Evolutionary conservation across 2,113 vertebrate genomes (phyloP).

Genomic region (Drymodes brunneopygia): DNA sequence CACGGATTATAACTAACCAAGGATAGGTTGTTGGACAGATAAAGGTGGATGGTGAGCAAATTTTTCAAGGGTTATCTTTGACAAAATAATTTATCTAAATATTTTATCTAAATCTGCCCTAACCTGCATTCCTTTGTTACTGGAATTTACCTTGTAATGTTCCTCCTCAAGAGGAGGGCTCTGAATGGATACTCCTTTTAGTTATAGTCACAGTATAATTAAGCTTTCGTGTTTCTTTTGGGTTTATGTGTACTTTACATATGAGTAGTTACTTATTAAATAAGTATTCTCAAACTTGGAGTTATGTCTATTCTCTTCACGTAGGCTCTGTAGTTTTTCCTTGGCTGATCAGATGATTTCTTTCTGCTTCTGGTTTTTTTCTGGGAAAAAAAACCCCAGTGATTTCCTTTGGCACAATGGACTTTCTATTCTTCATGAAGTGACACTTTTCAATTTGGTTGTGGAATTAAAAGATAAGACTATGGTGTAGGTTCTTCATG

Average conservation of each 20-base stretch:
- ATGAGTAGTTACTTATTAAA: not conserved
- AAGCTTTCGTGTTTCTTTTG: not conserved
- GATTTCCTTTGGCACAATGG: not conserved
- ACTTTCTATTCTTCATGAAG: not conserved
- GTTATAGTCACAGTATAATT: fast-evolving
- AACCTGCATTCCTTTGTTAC: not conserved
- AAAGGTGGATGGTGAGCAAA: not conserved
- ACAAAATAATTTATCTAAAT: not conserved
- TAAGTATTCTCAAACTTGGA: not conserved
- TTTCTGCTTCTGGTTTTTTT: not conserved
- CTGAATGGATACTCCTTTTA: not conserved
- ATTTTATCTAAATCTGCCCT: not conserved
- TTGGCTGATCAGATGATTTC: not conserved
- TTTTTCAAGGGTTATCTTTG: not conserved
- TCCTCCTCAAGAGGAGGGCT: not conserved
- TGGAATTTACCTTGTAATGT: not conserved
- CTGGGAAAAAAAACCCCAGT: not conserved
- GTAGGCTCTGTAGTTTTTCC: not conserved
- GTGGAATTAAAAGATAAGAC: not conserved
- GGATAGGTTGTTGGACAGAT: not conserved
- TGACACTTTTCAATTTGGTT: not conserved
- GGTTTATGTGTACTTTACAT: not conserved
- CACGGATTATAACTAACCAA: not conserved
- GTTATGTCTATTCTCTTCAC: not conserved
- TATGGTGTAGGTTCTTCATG: not conserved